Conservation (phyloP, 2,888 invertebrate species). For the Cephus spinipes region DNA sequence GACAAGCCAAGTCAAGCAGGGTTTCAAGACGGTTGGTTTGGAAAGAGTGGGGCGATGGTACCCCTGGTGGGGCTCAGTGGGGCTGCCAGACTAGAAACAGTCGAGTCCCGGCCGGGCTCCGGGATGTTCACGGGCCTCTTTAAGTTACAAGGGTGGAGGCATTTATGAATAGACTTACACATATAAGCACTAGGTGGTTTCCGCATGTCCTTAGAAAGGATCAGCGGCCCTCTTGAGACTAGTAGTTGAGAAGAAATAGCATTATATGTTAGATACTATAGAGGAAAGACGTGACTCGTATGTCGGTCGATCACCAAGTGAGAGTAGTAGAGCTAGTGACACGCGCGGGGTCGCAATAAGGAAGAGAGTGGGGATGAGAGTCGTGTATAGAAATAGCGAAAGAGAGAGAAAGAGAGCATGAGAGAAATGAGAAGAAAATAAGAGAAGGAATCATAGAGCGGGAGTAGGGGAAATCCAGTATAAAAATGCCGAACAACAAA, state of each 20-base stretch:
- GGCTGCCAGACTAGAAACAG: conserved; percentile 17
- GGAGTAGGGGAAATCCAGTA: conserved; percentile 5
- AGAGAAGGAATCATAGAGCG: conserved; percentile 2
- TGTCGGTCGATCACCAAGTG: conserved; percentile 9
- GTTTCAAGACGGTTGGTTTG: neutral
- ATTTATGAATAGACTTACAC: neutral
- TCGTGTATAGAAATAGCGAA: neutral
- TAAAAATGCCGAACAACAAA: neutral
- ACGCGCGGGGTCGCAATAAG: conserved; percentile 2
- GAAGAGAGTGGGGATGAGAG: neutral
- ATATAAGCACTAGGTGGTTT: neutral
- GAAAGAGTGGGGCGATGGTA: neutral
- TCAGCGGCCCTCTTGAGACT: neutral
- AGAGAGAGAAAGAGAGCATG: neutral
- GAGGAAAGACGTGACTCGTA: neutral
- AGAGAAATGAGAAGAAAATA: neutral
- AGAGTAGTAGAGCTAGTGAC: neutral
- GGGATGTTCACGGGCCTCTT: conserved; percentile 10
- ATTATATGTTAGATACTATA: neutral
- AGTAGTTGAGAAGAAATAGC: neutral
- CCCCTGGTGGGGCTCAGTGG: conserved; percentile 9
- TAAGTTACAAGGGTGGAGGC: neutral
- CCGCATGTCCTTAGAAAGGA: neutral
- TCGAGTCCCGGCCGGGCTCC: conserved; percentile 24
- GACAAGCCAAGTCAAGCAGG: conserved; percentile 10